These are phyloP conservation scores for Temnothorax rugatulus DNA, from an alignment of 2,888 invertebrate genomes.

Conservation along the genomic window DNA sequence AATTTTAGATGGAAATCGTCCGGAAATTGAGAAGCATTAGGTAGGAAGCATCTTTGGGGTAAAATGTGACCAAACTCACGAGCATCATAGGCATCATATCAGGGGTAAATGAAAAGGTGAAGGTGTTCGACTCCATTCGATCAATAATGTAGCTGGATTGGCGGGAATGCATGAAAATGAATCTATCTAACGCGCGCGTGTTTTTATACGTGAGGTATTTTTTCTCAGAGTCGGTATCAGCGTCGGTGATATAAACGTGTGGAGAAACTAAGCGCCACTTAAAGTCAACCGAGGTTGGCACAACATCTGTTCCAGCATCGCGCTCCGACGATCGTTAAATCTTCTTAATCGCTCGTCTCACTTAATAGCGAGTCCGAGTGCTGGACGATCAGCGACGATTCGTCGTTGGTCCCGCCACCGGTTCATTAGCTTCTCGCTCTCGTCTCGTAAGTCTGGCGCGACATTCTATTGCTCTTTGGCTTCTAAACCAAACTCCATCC, in stretches of 20 bases:
- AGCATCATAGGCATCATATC: too few relatives aligned
- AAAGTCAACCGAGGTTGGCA: conserved; percentile 22
- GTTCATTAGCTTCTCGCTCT: conserved; percentile 39
- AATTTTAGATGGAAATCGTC: background rate
- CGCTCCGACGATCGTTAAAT: conserved; percentile 44
- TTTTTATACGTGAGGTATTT: background rate
- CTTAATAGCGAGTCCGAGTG: conserved; percentile 39
- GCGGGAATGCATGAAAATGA: too few relatives aligned
- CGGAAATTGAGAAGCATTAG: too few relatives aligned
- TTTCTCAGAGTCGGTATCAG: background rate
- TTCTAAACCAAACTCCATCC: conserved; percentile 29
- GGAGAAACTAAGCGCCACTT: conserved; percentile 26
- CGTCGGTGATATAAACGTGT: background rate
- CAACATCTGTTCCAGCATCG: conserved; percentile 33
- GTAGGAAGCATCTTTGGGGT: too few relatives aligned
- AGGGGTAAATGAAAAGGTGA: too few relatives aligned
- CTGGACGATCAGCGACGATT: conserved; percentile 13
- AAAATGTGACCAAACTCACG: too few relatives aligned
- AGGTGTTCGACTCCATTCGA: too few relatives aligned
- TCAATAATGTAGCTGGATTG: too few relatives aligned
- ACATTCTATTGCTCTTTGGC: conserved; percentile 15
- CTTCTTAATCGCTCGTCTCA: conserved; percentile 45
- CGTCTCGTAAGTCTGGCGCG: background rate
- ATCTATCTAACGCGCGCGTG: background rate
- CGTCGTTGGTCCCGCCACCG: conserved; percentile 1